phyloP scores from a whole-genome alignment of 2,797 vertebrate genomes.

The Neoniphon sammara region DNA sequence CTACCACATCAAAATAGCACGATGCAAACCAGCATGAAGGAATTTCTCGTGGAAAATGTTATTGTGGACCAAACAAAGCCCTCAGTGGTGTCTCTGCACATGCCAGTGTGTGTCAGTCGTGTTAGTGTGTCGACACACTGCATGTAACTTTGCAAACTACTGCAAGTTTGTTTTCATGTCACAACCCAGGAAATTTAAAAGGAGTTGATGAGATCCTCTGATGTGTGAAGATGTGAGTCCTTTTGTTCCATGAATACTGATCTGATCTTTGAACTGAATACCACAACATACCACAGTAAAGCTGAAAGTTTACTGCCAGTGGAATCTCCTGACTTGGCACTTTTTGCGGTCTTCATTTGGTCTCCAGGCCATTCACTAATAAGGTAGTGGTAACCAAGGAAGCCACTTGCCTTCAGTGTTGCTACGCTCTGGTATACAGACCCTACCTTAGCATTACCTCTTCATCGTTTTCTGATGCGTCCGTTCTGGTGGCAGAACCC shows the following conservation, averaged over 20 bases:
- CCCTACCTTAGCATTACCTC: not conserved
- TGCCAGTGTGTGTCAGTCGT: not conserved
- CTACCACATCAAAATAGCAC: conserved; percentile 14
- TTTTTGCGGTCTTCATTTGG: conserved; percentile 10
- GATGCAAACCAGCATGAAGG: not conserved
- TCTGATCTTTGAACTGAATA: not conserved
- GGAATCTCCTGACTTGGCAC: conserved; percentile 1
- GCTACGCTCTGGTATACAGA: too few species aligned
- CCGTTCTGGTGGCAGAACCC: conserved; percentile 18
- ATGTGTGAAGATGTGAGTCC: too few species aligned
- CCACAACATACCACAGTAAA: not conserved
- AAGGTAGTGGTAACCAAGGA: conserved; percentile 26
- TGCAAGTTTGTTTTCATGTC: not conserved
- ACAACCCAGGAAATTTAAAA: not conserved
- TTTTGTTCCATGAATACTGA: not conserved
- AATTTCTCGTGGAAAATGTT: not conserved
- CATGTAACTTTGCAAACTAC: not conserved
- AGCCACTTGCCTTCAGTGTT: conserved; percentile 11
- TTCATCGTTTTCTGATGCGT: conserved; percentile 30
- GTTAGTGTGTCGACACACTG: not conserved
- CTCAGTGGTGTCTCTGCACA: not conserved
- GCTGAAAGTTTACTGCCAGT: conserved; percentile 5
- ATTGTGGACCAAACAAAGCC: not conserved
- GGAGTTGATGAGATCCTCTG: not conserved
- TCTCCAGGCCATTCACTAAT: conserved; percentile 14